Evolutionary conservation across 2,113 vertebrate genomes (phyloP).

Genomic region (Empidonax traillii): DNA sequence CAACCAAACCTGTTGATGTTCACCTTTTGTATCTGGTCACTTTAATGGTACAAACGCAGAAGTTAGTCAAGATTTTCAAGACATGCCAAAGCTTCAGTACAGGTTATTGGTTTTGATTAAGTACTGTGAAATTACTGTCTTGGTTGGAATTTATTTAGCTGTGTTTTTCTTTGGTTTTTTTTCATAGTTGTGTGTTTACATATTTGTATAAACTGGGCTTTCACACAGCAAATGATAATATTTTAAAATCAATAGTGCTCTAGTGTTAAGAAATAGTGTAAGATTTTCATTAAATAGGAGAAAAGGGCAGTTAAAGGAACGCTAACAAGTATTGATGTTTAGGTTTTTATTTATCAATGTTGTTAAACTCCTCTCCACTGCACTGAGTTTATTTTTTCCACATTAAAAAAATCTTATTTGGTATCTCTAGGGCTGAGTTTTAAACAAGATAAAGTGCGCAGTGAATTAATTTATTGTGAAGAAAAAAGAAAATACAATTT

Average conservation of each 20-base stretch:
- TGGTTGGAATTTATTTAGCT: conserved; percentile 14
- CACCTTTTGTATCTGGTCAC: neutral
- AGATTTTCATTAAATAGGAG: conserved; percentile 83
- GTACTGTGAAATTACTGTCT: conserved; percentile 26
- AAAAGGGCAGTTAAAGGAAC: conserved; percentile 79
- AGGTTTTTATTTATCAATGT: conserved; percentile 86
- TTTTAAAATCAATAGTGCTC: conserved; percentile 79
- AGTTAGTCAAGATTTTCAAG: neutral
- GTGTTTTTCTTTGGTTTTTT: conserved; percentile 17
- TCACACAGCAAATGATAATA: conserved; percentile 80
- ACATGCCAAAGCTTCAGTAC: neutral
- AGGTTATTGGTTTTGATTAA: neutral
- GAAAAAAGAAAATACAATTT: conserved; percentile 72
- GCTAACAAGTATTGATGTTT: conserved; percentile 86
- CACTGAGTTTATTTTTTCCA: conserved; percentile 76
- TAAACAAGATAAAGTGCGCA: conserved; percentile 70
- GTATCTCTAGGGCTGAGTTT: conserved; percentile 55
- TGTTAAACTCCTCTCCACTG: conserved; percentile 75
- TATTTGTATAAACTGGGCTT: conserved; percentile 63
- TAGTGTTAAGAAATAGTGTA: conserved; percentile 56
- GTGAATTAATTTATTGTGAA: conserved; percentile 68
- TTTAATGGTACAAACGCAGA: neutral
- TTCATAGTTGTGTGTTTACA: neutral
- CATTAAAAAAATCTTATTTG: conserved; percentile 56
- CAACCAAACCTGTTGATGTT: neutral